Conservation (phyloP, 1,140 invertebrate genomes). For the Saxidomus purpurata region DNA sequence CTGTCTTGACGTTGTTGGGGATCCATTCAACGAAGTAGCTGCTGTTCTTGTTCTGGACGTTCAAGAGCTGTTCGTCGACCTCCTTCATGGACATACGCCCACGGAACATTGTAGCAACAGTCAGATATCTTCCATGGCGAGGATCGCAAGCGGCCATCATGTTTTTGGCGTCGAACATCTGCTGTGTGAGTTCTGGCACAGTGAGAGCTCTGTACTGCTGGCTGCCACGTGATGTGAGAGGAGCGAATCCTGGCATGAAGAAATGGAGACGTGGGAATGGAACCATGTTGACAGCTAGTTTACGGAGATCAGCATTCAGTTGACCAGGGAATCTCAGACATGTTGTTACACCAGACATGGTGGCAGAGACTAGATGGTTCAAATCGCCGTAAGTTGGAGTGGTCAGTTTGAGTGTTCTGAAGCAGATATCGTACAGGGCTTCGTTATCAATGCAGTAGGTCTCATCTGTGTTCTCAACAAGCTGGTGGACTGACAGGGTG, state of each 20-base stretch:
- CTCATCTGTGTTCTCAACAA: constrained; percentile 92
- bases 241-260: constrained; percentile 94
- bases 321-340: constrained; percentile 94
- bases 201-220: constrained; percentile 88
- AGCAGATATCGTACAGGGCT: constrained; percentile 93
- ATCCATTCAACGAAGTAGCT: constrained; percentile 98
- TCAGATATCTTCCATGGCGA: constrained; percentile 90
- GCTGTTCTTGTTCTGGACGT: constrained; percentile 86
- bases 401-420: constrained; percentile 90
- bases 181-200: constrained; percentile 89
- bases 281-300: constrained; percentile 94
- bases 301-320: constrained; percentile 94
- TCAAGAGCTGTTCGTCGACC: constrained; percentile 89
- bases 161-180: constrained; percentile 93
- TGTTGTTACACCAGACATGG: constrained; percentile 93
- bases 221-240: constrained; percentile 88
- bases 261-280: constrained; percentile 92
- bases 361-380: constrained; percentile 88
- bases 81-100: constrained; percentile 99
- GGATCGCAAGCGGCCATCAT: constrained; percentile 93
- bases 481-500: constrained; percentile 90
- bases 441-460: constrained; percentile 94
- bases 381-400: constrained; percentile 90
- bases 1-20: constrained; percentile 92
- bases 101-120: constrained; percentile 97